These are phyloP conservation scores for Cavia aperea DNA, from an alignment of 2,113 vertebrate species.

Conservation along the genomic window DNA sequence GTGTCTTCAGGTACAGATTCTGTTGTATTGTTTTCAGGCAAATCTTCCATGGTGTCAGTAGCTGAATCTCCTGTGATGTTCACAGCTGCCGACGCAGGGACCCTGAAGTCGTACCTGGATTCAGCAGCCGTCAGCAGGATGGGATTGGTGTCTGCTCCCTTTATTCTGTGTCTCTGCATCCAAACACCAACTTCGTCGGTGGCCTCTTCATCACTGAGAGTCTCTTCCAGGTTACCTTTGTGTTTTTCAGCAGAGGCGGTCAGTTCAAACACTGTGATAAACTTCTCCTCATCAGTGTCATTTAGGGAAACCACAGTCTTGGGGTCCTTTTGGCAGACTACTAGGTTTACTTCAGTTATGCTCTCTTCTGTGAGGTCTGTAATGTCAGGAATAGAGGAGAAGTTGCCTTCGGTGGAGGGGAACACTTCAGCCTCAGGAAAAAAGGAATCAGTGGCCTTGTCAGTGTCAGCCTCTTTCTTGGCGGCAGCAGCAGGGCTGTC, in stretches of 20 bases:
- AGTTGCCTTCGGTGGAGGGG: not conserved
- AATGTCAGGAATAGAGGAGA: conserved; percentile 29
- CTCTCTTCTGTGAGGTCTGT: conserved; percentile 12
- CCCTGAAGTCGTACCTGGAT: conserved; percentile 49
- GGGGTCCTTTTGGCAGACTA: not conserved
- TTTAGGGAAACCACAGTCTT: not conserved
- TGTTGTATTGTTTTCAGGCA: not conserved
- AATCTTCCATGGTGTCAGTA: not conserved
- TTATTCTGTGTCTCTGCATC: conserved; percentile 5
- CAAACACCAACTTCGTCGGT: not conserved
- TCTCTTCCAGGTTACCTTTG: conserved; percentile 36
- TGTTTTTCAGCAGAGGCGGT: conserved; percentile 22
- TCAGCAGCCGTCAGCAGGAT: conserved; percentile 54
- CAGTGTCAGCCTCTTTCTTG: not conserved
- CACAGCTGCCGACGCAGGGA: not conserved
- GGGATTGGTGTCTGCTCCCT: not conserved
- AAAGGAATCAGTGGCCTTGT: not conserved
- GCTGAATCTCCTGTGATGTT: not conserved
- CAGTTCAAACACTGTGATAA: conserved; percentile 62
- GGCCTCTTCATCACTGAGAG: conserved; percentile 39
- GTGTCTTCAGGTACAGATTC: not conserved
- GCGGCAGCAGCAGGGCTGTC: not conserved
- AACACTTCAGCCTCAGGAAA: conserved; percentile 11
- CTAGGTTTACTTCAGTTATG: conserved; percentile 17
- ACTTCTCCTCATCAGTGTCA: conserved; percentile 49